Evolutionary conservation across 2,113 vertebrate genomes (phyloP).

Genomic region (Progne subis): DNA sequence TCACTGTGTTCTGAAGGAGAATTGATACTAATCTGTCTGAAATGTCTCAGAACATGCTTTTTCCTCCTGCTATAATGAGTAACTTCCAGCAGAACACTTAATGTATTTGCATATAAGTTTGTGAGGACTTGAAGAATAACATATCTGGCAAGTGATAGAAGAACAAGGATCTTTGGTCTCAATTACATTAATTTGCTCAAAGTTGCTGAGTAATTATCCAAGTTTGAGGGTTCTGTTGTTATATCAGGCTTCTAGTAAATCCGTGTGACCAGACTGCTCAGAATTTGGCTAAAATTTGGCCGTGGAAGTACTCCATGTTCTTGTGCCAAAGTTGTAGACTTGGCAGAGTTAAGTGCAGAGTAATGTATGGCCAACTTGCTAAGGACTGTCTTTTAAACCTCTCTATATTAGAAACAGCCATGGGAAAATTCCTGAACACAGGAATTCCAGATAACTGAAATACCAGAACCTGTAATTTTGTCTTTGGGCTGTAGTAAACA

Average conservation of each 20-base stretch:
- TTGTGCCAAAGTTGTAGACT: not conserved
- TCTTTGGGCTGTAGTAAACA: constrained; percentile 40
- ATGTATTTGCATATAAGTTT: not conserved
- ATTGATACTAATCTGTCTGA: not conserved
- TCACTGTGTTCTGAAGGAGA: not conserved
- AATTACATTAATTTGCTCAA: not conserved
- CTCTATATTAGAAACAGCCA: constrained; percentile 12
- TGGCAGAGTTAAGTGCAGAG: not conserved
- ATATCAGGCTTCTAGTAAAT: not conserved
- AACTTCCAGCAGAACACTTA: not conserved
- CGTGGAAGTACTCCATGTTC: not conserved
- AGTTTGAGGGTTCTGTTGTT: not conserved
- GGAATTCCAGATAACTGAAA: constrained; percentile 51
- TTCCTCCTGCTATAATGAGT: not conserved
- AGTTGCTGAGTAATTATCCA: not conserved
- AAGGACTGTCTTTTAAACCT: not conserved
- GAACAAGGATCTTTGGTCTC: not conserved
- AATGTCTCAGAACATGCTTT: not conserved
- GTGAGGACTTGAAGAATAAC: not conserved
- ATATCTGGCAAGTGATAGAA: not conserved
- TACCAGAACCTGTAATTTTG: constrained; percentile 58
- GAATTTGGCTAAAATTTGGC: not conserved
- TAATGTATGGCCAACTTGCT: not conserved
- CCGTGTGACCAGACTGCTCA: not conserved
- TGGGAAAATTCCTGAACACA: constrained; percentile 60